Percentiles rank a stretch among this genome's conserved stretches.
These are phyloP conservation scores for Polypterus bichir DNA, from an alignment of 2,113 vertebrate genomes.

Conservation along the genomic window DNA sequence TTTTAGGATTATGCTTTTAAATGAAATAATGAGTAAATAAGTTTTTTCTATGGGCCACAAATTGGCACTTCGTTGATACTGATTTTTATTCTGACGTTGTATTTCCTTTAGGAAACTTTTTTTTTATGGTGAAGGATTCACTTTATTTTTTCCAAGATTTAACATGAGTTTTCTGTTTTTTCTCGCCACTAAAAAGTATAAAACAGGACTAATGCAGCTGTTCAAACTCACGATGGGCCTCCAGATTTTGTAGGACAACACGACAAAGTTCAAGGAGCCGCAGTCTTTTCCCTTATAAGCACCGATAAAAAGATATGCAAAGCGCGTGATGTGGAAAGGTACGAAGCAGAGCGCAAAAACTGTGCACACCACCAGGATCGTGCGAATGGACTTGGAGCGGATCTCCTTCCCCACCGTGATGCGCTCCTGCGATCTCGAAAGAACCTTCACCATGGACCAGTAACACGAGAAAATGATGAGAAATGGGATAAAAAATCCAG, in stretches of 20 bases:
- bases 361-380: slow-evolving; percentile 21
- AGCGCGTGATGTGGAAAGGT: slow-evolving; percentile 33
- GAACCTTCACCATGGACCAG: slow-evolving; percentile 28
- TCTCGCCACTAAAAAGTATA: slow-evolving; percentile 28
- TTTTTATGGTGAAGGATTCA: slow-evolving; percentile 5
- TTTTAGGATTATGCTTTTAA: too few species aligned
- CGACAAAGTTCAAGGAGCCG: slow-evolving; percentile 15
- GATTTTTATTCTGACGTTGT: too few species aligned
- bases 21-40: too few species aligned
- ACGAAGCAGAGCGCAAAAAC: slow-evolving; percentile 37
- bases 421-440: slow-evolving; percentile 10
- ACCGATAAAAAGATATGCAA: slow-evolving; percentile 23
- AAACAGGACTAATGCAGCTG: slow-evolving; percentile 36
- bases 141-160: slow-evolving; percentile 20
- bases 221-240: slow-evolving; percentile 33
- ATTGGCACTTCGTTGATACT: too few species aligned
- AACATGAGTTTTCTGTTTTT: slow-evolving; percentile 15
- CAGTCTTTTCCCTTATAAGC: slow-evolving; percentile 26
- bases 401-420: rapidly evolving
- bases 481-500: slow-evolving; percentile 35
- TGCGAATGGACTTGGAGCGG: slow-evolving; percentile 30
- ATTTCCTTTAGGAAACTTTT: too few species aligned
- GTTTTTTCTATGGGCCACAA: too few species aligned
- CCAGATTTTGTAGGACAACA: slow-evolving; percentile 32
- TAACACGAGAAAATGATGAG: slow-evolving; percentile 27